A percentile compares a stretch with the other conserved stretches of the same genome.
Conservation (phyloP, 2,113 vertebrate species). For the Chloropsis hardwickii region DNA sequence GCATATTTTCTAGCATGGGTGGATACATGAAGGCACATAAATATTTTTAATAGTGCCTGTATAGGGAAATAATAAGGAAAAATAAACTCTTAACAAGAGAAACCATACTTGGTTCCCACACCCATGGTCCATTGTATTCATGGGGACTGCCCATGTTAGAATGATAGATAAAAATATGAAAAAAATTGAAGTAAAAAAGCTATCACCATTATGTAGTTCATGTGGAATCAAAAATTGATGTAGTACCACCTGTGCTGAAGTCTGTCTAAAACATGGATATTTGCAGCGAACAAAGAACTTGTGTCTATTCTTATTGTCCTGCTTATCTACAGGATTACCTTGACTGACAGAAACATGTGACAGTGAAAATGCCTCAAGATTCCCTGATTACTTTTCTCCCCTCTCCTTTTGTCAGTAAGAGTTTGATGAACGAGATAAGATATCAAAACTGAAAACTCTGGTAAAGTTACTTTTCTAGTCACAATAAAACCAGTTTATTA, state of each 20-base stretch:
- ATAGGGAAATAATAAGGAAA: not conserved
- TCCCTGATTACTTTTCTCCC: not conserved
- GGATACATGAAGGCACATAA: not conserved
- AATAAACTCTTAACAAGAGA: not conserved
- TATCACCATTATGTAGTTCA: not conserved
- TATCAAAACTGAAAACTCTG: not conserved
- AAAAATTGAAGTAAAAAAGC: not conserved
- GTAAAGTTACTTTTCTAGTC: not conserved
- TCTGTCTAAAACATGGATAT: constrained; percentile 34
- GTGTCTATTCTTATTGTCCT: not conserved
- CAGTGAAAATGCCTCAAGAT: not conserved
- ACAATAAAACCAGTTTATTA: not conserved
- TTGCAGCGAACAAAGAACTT: constrained; percentile 22
- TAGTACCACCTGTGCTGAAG: not conserved
- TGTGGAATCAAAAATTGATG: constrained; percentile 31
- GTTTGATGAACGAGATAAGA: constrained; percentile 27
- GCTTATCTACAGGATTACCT: constrained; percentile 39
- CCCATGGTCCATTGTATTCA: not conserved
- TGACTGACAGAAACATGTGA: constrained; percentile 31
- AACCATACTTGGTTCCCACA: not conserved
- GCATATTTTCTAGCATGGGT: not conserved
- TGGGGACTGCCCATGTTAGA: constrained; percentile 11
- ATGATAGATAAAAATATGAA: constrained; percentile 44
- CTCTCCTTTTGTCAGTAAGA: not conserved
- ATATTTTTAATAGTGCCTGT: not conserved